phyloP scores from a whole-genome alignment of 2,888 invertebrate species.

The Labia minor region DNA sequence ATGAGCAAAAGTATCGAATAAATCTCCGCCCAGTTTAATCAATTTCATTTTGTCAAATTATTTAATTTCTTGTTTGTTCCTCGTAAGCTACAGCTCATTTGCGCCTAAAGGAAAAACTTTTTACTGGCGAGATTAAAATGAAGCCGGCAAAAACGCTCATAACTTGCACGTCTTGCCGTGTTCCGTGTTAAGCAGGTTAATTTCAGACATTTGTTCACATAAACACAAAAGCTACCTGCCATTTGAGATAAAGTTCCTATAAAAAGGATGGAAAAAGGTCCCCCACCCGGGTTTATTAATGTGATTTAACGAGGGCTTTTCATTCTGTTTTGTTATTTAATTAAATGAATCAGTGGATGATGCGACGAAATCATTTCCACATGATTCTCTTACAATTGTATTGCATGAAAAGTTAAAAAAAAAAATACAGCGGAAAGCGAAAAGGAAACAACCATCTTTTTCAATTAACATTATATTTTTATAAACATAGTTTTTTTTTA shows the following conservation, averaged over 20 bases:
- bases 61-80: slow-evolving; percentile 4
- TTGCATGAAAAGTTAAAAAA: too few relatives aligned
- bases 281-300: neutral
- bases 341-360: neutral
- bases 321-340: neutral
- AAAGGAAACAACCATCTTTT: too few relatives aligned
- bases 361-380: too few relatives aligned
- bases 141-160: neutral
- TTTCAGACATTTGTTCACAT: neutral
- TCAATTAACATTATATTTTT: too few relatives aligned
- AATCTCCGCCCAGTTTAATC: slow-evolving; percentile 13
- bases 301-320: neutral
- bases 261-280: neutral
- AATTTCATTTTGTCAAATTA: slow-evolving; percentile 13
- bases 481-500: too few relatives aligned
- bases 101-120: neutral
- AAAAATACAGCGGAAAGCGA: too few relatives aligned
- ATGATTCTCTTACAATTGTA: too few relatives aligned
- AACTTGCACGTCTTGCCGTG: slow-evolving; percentile 4
- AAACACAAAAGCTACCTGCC: neutral
- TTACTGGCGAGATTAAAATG: slow-evolving; percentile 5
- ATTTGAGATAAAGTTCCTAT: neutral
- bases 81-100: slow-evolving; percentile 1
- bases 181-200: neutral
- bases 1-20: slow-evolving; percentile 16